Evolutionary conservation across 1,140 invertebrate species (phyloP).

Genomic region (Calliphora vicina): DNA sequence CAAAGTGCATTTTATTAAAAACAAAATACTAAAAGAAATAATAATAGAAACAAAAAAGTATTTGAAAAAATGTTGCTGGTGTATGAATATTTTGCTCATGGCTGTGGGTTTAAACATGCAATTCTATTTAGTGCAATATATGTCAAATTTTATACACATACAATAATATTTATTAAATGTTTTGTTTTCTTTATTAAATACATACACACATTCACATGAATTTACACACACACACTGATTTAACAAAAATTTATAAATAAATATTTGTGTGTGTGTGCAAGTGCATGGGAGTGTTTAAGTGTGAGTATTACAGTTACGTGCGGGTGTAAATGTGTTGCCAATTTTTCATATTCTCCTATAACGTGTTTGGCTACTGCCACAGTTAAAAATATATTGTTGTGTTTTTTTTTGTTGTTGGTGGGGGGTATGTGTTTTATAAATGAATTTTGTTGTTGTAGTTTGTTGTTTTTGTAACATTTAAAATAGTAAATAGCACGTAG

Average conservation of each 20-base stretch:
- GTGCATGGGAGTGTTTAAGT: background rate
- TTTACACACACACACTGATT: background rate
- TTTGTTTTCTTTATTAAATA: background rate
- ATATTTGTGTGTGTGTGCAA: background rate
- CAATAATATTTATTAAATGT: no score
- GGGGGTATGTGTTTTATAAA: background rate
- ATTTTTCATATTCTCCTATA: background rate
- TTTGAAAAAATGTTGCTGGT: background rate
- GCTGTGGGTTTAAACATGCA: background rate
- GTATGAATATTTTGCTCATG: background rate
- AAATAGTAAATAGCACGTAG: background rate
- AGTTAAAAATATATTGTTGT: background rate
- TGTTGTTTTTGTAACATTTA: background rate
- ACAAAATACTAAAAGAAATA: background rate
- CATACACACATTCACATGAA: background rate
- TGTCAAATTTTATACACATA: slow-evolving; percentile 10
- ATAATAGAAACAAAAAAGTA: background rate
- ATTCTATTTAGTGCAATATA: background rate
- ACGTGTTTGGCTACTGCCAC: background rate
- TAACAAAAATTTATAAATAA: background rate
- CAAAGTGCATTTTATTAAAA: background rate
- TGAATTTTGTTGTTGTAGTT: background rate
- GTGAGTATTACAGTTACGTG: background rate
- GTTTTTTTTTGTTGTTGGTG: background rate
- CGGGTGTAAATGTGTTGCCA: background rate